Base-by-base conservation (phyloP, 2,888 invertebrate species). In the Netelia melanura region DNA sequence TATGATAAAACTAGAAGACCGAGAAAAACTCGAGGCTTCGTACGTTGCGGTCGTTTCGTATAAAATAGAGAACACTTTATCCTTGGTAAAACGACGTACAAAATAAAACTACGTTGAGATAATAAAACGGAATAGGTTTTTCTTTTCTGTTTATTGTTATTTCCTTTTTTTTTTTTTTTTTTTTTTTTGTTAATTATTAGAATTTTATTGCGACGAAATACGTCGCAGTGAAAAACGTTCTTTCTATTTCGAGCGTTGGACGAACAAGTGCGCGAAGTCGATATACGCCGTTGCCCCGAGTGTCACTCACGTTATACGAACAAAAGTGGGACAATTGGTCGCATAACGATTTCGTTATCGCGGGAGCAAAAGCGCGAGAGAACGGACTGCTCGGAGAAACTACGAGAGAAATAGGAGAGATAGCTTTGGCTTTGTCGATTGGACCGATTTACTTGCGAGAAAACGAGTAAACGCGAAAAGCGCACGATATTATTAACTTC, bases 261-360 rank as follows among this genome's bases (percentile, higher is more conserved):
- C 23, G 58, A 58, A 58, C 10, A 67, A 76, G 71, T 78, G 14
- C n/a, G 54, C 25, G 8, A 68, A 23, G 56, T 52, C 52, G 14
- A 14, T 48, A 48, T 62, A 70, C 67, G 67, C 78, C 64, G 74
- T 68, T 61, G 81, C 71, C 54, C 23, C 62, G 67, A 72, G 80
- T 72, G 65, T 72, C 65, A 65, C 71, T 80, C 62, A 65, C 70
- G 56, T 68, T 30, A 30, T 30, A 62, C 48, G 38, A 74, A 68
- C 64, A 79, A 79, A 80, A 81, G 81, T 85, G 65, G 85, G 85
- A 75, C 85, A 79, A 79, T 54, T 52, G 71, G 75, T 75, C 71
- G 78, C 81, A 30, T 10, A 85, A 70, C 75, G 78, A 79, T 81
- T 85, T 21, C 52, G 75, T 85, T 79, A 81, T 85, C 81, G 78